Conservation (phyloP, 2,113 vertebrate genomes). For the Forbesichthys papilliferus region DNA sequence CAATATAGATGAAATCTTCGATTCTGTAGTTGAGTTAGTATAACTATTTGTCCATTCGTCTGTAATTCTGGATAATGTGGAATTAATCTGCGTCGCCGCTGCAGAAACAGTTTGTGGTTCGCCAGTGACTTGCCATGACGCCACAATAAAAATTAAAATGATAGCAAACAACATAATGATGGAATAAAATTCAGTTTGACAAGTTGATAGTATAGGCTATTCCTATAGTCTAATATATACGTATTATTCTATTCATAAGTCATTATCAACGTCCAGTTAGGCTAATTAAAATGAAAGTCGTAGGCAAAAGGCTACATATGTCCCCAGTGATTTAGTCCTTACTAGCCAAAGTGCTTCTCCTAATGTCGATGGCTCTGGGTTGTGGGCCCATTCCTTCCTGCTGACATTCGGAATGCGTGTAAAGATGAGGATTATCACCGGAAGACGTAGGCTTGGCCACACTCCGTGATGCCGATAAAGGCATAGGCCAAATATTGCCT, state of each 20-base stretch:
- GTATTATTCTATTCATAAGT: not conserved
- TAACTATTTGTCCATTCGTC: slow-evolving; percentile 36
- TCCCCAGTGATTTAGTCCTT: not conserved
- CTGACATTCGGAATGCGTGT: slow-evolving; percentile 39
- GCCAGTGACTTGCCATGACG: slow-evolving; percentile 47
- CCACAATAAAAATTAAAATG: slow-evolving; percentile 47
- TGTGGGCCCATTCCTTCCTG: slow-evolving; percentile 38
- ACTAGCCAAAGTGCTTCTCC: slow-evolving; percentile 18
- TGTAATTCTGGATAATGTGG: slow-evolving; percentile 45
- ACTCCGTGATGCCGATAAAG: slow-evolving; percentile 33
- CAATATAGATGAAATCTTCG: slow-evolving; percentile 77
- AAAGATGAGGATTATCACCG: slow-evolving; percentile 67
- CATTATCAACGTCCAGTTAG: no score
- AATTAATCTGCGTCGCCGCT: slow-evolving; percentile 62
- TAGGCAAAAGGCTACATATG: no score
- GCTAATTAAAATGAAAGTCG: no score
- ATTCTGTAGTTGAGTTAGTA: slow-evolving; percentile 58
- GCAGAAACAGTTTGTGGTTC: slow-evolving; percentile 46
- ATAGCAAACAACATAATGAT: slow-evolving; percentile 46
- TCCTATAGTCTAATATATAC: not conserved
- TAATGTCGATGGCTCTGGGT: slow-evolving; percentile 17
- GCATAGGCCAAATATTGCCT: no score
- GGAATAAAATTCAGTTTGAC: not conserved
- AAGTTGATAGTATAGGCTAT: not conserved
- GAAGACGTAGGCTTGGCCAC: slow-evolving; percentile 47